Evolutionary conservation across 2,113 vertebrate genomes (phyloP), one percentile per base, ranked within the genome.

Genomic region (Melanocharis versteri): DNA sequence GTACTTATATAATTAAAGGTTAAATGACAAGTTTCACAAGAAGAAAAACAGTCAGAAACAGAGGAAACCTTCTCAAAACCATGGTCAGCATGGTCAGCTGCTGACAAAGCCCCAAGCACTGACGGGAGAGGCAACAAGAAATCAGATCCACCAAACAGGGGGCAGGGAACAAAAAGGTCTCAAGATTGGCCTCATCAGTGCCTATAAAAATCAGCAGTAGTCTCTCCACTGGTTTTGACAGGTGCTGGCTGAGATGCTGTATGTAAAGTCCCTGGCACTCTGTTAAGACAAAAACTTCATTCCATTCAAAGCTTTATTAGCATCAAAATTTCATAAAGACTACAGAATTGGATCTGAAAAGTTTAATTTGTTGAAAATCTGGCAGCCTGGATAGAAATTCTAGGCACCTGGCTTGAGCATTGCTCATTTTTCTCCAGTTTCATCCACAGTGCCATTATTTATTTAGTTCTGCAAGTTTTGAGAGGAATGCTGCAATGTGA

Each of bases 391-490:
- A 48, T 45, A 95, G 89, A 93, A 92, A 84, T 82, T 93, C 71
- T 62, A 69, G 76, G 92, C 96, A 96, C 72, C 92, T 94, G 96
- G 80, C 53, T 83, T 65, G 28, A 90, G 27, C 54, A 75, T 18
- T 77, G 76, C 86, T 95, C 72, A 45, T 40, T 93, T 96, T 94
- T 89, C 88, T 93, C 90, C 61, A 71, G 72, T 94, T 96, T 94
- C 93, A 90, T 83, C 79, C 72, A 93, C 0, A 6, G 64, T 92
- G 72, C 83, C 69, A 33, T 92, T 93, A 96, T 95, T 96, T 96
- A 94, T 96, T 96, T 95, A 93, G 96, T 96, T 95, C 94, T 90
- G 83, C 86, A 83, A 90, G 77, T 94, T 96, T 92, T 81, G 40
- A 82, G 80, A 90, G 94, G 85, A 96, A 94, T 87, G 88, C 70